Evolutionary conservation across 1,140 invertebrate genomes (phyloP).

Genomic region (Conus ventricosus): DNA sequence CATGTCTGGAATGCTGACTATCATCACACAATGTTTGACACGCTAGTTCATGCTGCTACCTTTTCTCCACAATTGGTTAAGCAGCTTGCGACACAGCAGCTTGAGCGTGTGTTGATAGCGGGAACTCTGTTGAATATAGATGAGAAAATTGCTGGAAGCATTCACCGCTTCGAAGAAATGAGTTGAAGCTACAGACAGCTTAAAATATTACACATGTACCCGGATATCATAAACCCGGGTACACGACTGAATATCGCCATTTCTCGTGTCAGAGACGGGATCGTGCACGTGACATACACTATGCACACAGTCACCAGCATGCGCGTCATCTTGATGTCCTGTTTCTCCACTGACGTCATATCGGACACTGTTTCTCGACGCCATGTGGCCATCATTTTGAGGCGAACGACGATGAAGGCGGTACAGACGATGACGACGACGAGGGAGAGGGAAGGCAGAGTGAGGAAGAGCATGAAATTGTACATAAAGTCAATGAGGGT

Average conservation of each 20-base stretch:
- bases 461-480: background rate
- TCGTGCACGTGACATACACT: background rate
- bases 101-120: no score
- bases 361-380: background rate
- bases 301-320: conserved; percentile 12
- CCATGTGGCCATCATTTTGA: background rate
- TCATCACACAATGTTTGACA: no score
- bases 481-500: background rate
- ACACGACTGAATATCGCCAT: background rate
- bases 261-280: background rate
- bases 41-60: no score
- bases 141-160: no score
- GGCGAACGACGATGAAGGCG: conserved; percentile 3
- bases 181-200: no score
- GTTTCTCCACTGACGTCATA: conserved; percentile 12
- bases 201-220: background rate
- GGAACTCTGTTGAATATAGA: no score
- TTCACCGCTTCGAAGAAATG: no score
- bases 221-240: background rate
- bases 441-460: background rate
- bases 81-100: no score
- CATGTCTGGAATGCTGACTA: no score
- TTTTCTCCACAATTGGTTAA: no score
- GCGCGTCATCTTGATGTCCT: background rate
- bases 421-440: conserved; percentile 28